Conservation (phyloP, 2,113 vertebrate genomes). For the Corydoras maculifer region DNA sequence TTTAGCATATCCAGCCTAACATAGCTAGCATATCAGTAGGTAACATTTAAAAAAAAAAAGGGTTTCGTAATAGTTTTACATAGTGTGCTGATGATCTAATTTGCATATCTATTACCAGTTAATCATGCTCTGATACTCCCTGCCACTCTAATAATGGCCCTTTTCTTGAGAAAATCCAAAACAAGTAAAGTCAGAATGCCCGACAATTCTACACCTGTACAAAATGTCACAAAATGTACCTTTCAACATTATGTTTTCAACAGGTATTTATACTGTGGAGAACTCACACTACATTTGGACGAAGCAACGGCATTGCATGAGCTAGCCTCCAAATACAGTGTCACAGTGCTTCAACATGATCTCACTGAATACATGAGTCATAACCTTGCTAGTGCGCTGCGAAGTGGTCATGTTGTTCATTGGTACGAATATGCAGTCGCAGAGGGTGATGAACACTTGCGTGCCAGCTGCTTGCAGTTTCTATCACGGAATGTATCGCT, state of each 20-base stretch:
- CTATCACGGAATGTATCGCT: constrained; percentile 90
- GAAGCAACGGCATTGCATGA: constrained; percentile 83
- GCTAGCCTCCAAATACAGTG: constrained; percentile 81
- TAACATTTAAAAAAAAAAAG: no score
- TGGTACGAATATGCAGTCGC: constrained; percentile 87
- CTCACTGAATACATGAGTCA: constrained; percentile 84
- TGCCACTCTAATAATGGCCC: no score
- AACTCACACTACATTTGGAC: constrained; percentile 75
- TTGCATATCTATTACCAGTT: no score
- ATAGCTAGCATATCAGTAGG: no score
- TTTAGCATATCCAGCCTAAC: no score
- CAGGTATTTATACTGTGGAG: constrained; percentile 93
- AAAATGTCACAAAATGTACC: neutral
- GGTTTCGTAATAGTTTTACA: no score
- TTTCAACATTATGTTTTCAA: neutral
- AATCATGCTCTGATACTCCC: no score
- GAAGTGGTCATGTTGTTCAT: constrained; percentile 77
- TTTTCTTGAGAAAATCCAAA: no score
- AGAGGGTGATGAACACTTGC: constrained; percentile 66
- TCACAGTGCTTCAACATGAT: constrained; percentile 75
- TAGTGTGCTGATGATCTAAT: no score
- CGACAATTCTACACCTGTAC: neutral
- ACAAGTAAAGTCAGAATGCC: no score
- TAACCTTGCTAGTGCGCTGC: constrained; percentile 75
- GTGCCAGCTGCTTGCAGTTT: constrained; percentile 83